Evolutionary conservation across 2,888 invertebrate species (phyloP).

Genomic region (Isotomurus palustris): DNA sequence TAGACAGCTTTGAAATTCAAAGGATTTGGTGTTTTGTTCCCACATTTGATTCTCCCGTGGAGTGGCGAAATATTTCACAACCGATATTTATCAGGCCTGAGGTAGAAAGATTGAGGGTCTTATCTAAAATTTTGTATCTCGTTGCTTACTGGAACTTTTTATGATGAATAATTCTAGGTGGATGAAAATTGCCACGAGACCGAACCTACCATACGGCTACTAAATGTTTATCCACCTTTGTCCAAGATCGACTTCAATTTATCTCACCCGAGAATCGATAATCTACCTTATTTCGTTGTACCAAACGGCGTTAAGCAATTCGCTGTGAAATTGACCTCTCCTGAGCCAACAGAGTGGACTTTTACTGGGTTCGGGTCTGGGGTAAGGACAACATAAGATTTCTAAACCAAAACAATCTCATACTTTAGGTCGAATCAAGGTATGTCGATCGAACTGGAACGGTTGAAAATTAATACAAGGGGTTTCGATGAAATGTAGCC

Average conservation of each 20-base stretch:
- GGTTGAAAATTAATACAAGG: not conserved
- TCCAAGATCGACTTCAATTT: constrained; percentile 21
- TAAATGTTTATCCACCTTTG: constrained; percentile 30
- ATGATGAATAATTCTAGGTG: not conserved
- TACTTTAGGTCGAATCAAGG: too few species aligned
- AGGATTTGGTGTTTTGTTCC: constrained; percentile 35
- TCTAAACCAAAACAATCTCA: too few species aligned
- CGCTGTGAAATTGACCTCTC: constrained; percentile 26
- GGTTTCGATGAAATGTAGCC: constrained; percentile 16
- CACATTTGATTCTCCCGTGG: constrained; percentile 9
- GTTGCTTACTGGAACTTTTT: not conserved
- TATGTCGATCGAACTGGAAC: too few species aligned
- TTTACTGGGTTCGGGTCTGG: constrained; percentile 27
- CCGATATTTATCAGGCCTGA: constrained; percentile 31
- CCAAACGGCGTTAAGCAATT: constrained; percentile 29
- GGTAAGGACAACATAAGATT: constrained; percentile 6
- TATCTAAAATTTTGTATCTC: not conserved
- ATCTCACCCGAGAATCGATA: constrained; percentile 21
- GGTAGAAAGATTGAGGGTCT: too few species aligned
- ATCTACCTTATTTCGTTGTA: constrained; percentile 23
- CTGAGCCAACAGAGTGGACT: constrained; percentile 30
- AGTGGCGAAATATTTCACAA: constrained; percentile 35
- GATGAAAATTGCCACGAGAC: constrained; percentile 25
- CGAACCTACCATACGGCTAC: constrained; percentile 25
- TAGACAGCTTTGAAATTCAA: constrained; percentile 24